These are phyloP conservation scores for Enoplosus armatus DNA, from an alignment of 2,797 vertebrate genomes.

Conservation along the genomic window DNA sequence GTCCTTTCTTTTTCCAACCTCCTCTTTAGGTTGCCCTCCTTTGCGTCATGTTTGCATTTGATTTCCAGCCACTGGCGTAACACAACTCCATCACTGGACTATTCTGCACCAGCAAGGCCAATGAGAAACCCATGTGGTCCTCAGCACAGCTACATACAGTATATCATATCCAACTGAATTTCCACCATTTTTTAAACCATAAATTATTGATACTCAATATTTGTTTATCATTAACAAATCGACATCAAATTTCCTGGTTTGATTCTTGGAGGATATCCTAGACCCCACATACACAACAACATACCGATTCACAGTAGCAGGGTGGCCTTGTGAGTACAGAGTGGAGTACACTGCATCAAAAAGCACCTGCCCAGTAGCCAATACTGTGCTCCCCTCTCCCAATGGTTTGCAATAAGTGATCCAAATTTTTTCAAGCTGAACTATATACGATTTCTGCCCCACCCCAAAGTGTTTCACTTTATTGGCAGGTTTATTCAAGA, in stretches of 20 bases:
- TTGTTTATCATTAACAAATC: constrained; percentile 22
- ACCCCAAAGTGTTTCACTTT: neutral
- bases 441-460: neutral
- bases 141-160: constrained; percentile 31
- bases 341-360: neutral
- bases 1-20: constrained; percentile 84
- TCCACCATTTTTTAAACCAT: constrained; percentile 11
- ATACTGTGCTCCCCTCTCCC: neutral
- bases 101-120: constrained; percentile 65
- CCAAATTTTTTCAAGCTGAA: neutral
- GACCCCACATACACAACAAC: neutral
- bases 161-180: constrained; percentile 18
- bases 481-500: neutral
- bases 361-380: neutral
- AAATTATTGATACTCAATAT: constrained; percentile 7
- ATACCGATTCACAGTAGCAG: constrained; percentile 8
- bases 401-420: neutral
- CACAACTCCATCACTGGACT: constrained; percentile 69
- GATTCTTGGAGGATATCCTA: neutral
- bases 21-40: constrained; percentile 79
- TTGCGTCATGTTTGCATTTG: constrained; percentile 84
- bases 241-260: neutral
- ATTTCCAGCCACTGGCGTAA: constrained; percentile 80
- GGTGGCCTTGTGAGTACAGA: neutral
- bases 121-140: constrained; percentile 66